Conservation (phyloP, 2,113 vertebrate genomes). For the Accipiter virgatus region DNA sequence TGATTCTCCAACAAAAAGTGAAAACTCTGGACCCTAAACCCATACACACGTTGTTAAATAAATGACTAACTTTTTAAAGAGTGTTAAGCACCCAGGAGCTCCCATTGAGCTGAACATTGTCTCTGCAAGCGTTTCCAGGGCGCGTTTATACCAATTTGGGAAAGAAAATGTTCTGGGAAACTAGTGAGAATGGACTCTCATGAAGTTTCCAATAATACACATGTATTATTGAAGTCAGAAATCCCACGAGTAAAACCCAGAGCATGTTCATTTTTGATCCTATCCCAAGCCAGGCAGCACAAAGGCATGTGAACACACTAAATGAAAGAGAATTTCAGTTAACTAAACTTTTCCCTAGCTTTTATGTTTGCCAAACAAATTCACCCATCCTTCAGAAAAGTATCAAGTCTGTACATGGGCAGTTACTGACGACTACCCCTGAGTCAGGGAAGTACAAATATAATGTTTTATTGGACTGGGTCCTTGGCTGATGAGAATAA, state of each 20-base stretch:
- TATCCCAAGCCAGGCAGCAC: conserved; percentile 40
- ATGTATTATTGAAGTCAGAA: conserved; percentile 55
- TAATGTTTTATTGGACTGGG: not conserved
- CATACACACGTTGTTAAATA: conserved; percentile 11
- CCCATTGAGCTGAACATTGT: not conserved
- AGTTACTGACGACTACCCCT: not conserved
- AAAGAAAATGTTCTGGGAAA: conserved; percentile 53
- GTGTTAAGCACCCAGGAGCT: conserved; percentile 6
- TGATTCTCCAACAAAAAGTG: not conserved
- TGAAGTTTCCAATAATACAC: conserved; percentile 56
- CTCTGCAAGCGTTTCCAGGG: conserved; percentile 30
- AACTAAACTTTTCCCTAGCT: not conserved
- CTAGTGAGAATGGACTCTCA: conserved; percentile 46
- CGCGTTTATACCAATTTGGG: conserved; percentile 5
- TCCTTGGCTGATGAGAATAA: conserved; percentile 5
- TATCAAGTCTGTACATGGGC: not conserved
- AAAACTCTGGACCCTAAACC: not conserved
- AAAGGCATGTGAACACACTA: not conserved
- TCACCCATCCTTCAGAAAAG: not conserved
- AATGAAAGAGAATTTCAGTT: not conserved
- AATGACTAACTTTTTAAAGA: conserved; percentile 17
- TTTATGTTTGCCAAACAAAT: conserved; percentile 13
- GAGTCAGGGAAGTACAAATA: not conserved
- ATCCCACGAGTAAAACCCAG: conserved; percentile 30
- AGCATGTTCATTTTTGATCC: conserved; percentile 51